Evolutionary conservation across 64 coral and sea anemone genomes (phyloP), one percentile per base, ranked within the genome.

Genomic region (Orbicella faveolata): DNA sequence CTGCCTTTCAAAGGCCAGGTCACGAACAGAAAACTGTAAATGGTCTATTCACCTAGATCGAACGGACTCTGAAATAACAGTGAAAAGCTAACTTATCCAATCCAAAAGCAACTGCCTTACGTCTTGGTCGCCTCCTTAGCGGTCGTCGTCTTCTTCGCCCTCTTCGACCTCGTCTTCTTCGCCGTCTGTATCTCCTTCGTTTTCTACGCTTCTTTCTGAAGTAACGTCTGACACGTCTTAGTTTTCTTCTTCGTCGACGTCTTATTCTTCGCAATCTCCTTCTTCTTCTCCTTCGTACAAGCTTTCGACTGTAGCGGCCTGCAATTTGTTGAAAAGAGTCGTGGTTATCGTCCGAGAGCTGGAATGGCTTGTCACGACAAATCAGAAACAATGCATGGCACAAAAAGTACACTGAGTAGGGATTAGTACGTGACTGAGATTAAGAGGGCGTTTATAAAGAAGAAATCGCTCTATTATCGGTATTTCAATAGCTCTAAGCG

Each of bases 191-290:
- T 35, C 23, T 34, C 30, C 78, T 61, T 80, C 44, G 18, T n/a
- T 8, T 79, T 79, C 77, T 37, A 30, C 77, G 34, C 63, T 52
- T 84, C 15, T 63, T 34, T 61, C 63, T 69, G 63, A 84, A 68
- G 34, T 63, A 81, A 14, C 79, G 54, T 19, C 79, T 81, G 15
- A 81, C 54, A 65, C 35, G 34, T 48, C 81, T 37, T 20, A 68
- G 0, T 51, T 65, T 0, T 44, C 81, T 66, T 66, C 63, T 18
- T n/a, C 62, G 61, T 7, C 36, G 25, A 61, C 80, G 80, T 36
- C 80, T 63, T 1, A 39, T 39, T 44, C 80, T 85, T 19, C 64
- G 82, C 36, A 72, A 52, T 72, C 64, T 20, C 25, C 65, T 72
- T 72, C 23, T 85, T 85, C 82, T 73, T 33, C 62, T 85, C n/a